Evolutionary conservation across 2,888 invertebrate species (phyloP), one percentile per base, ranked within the genome.

Genomic region (Hemistola chrysoprasaria): DNA sequence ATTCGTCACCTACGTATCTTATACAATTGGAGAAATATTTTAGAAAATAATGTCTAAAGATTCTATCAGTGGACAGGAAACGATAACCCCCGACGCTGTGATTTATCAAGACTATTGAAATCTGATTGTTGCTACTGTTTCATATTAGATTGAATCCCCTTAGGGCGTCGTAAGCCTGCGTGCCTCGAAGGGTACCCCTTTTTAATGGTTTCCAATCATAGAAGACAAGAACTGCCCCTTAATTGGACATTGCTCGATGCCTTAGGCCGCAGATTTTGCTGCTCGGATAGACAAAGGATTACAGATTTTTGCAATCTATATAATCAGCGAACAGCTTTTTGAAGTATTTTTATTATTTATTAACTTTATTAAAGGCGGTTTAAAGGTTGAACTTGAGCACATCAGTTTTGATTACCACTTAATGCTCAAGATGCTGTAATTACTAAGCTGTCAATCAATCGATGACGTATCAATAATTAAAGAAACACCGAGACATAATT

Each of bases 141-240:
- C 65, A 50, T 67, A 66, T 65, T 62, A 59, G 67, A 70, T 70
- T 64, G 64, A 62, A 61, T 69, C 67, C 64, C 68, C 63, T 43
- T 43, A 45, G 66, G 72, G 65, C 59, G 53, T 55, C 64, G 61
- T 63, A 68, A 64, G 70, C 64, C 66, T 59, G 29, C 53, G 55
- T 52, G 53, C 59, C 65, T 62, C 49, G 62, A 56, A 62, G 68
- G 63, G 62, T 60, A 62, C 63, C 67, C 62, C 64, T 73, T 60
- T 56, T 71, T 63, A 64, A 65, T 68, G 66, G 64, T 73, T 77
- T 78, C 73, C 78, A 82, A 83, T 83, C 78, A 78, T 71, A 71
- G 43, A 71, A 69, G 71, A 78, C 79, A 78, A 78, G 76, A 62
- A 71, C 72, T 74, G 73, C 66, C 65, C 77, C 78, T 74, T 83